A percentile compares a stretch with the other conserved stretches of the same genome.
Conservation (phyloP, 2,797 vertebrate species). For the Taeniopygia guttata region DNA sequence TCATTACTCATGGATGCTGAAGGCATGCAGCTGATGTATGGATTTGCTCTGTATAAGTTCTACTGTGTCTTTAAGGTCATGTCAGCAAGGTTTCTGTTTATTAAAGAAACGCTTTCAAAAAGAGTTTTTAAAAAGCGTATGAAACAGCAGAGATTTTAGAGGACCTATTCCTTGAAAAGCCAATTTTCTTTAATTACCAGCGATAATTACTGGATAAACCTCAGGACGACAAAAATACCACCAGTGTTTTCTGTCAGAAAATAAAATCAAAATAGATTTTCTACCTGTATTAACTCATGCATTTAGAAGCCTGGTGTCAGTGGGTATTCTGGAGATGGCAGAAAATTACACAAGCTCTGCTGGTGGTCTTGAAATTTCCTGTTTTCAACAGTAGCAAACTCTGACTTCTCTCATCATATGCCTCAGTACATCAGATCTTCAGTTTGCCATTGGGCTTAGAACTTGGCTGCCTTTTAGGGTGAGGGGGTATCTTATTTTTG, state of each 20-base stretch:
- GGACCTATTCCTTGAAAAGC: background rate
- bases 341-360: background rate
- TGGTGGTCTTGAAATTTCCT: background rate
- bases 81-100: background rate
- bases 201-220: background rate
- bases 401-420: background rate
- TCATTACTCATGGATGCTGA: conserved; percentile 15
- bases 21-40: background rate
- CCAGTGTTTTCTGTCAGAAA: background rate
- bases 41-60: background rate
- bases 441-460: background rate
- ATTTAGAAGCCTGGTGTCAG: background rate
- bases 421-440: background rate
- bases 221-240: background rate
- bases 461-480: background rate
- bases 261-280: background rate
- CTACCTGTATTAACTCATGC: background rate
- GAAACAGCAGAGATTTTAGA: background rate
- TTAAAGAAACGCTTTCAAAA: background rate
- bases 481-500: background rate
- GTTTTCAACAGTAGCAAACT: background rate
- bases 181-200: background rate
- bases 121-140: background rate
- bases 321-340: background rate
- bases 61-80: background rate